Conservation (phyloP, 1,140 invertebrate genomes). For the Argopecten irradians region DNA sequence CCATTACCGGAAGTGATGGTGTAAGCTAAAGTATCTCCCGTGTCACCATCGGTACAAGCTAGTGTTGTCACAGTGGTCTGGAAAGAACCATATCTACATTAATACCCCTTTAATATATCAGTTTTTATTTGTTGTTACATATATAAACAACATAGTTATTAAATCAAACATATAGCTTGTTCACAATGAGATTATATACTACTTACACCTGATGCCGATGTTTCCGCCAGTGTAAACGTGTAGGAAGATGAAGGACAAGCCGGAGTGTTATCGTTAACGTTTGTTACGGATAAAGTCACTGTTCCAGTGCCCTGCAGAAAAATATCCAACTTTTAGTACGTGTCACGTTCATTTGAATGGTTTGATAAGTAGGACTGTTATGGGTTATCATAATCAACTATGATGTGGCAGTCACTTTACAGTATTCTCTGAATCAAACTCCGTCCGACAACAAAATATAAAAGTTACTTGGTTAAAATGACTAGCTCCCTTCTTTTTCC, state of each 20-base stretch:
- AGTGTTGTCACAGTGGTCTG: background rate
- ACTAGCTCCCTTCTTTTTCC: no score
- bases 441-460: no score
- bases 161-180: no score
- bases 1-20: slow-evolving; percentile 54
- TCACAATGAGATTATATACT: background rate
- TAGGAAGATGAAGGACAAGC: slow-evolving; percentile 71
- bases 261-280: slow-evolving; percentile 83
- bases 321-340: no score
- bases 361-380: no score
- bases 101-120: background rate
- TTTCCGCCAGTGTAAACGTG: slow-evolving; percentile 30
- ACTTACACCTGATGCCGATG: background rate
- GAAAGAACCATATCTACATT: background rate
- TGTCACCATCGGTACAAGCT: background rate
- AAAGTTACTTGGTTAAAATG: no score
- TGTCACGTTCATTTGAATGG: no score
- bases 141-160: no score
- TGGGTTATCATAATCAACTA: no score
- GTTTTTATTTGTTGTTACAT: no score
- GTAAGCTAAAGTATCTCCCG: slow-evolving; percentile 55
- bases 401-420: no score
- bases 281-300: slow-evolving; percentile 82
- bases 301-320: slow-evolving; percentile 87
- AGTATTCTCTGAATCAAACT: no score